These are phyloP conservation scores for Pluvianellus socialis DNA, from an alignment of 2,113 vertebrate genomes.

Conservation along the genomic window DNA sequence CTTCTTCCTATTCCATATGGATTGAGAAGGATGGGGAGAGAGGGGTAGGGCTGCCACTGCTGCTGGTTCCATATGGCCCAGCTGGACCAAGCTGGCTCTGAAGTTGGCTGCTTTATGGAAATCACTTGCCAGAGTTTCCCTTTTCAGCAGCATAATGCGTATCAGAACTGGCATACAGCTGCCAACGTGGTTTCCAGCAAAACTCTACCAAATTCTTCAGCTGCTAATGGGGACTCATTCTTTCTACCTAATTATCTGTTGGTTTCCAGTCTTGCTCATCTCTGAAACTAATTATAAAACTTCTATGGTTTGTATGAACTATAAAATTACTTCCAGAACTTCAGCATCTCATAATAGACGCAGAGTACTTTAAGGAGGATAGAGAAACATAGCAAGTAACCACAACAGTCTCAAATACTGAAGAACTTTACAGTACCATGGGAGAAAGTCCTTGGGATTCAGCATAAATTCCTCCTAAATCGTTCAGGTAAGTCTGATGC, in stretches of 20 bases:
- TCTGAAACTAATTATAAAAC: conserved; percentile 8
- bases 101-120: not conserved
- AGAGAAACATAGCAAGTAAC: not conserved
- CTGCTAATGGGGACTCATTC: conserved; percentile 20
- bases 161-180: not conserved
- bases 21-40: not conserved
- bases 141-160: not conserved
- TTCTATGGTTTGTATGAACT: not conserved
- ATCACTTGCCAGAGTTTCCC: conserved; percentile 32
- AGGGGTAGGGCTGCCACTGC: not conserved
- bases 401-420: not conserved
- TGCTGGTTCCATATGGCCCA: conserved; percentile 26
- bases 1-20: not conserved
- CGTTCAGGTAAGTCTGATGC: not conserved
- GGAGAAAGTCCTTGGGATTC: not conserved
- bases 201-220: conserved; percentile 18
- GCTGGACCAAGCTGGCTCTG: conserved; percentile 22
- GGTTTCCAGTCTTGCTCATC: not conserved
- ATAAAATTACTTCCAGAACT: not conserved
- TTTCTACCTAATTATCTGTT: conserved; percentile 18
- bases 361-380: not conserved
- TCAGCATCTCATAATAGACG: not conserved
- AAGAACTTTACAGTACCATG: not conserved
- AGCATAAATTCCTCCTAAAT: not conserved
- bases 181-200: not conserved